Base-by-base conservation (phyloP, 2,113 vertebrate genomes). In the Leptodactylus fuscus region DNA sequence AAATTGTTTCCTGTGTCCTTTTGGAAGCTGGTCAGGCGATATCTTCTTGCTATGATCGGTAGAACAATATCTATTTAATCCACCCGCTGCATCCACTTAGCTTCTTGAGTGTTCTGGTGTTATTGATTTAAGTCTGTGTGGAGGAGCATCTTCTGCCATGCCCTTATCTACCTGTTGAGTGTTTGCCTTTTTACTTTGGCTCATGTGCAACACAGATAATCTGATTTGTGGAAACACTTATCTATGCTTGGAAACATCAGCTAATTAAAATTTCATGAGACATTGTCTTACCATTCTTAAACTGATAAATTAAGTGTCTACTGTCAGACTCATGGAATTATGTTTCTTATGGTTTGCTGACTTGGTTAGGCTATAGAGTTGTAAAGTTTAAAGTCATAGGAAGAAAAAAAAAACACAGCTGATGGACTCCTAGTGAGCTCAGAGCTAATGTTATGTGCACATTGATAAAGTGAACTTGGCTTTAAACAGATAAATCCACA, bases 1-100 rank as follows among this genome's bases (percentile, higher is more conserved):
- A 69, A 85, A 70, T 85, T 85, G 60, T 58, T 79, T 85, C 44
- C 53, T 78, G 58, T 85, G 83, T 85, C 74, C 60, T 85, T 38
- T 79, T 85, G 62, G 74, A 85, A 85, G 41, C 44, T 69, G 58
- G 73, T 32, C 62, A 70, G 74, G 75, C 83, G 41, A 49, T 55
- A 29, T 85, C 46, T 44, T 83, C 44, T 60, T 70, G 32, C n/a
- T 48, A 32, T 70, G 60, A 85, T 85, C 60, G 24, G 32, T 85
- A 70, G 60, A 24, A 24, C 60, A 55, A 67, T 27, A 70, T 78
- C 74, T 70, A 55, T 85, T 67, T 67, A 77, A 77, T 85, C 74
- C 60, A 34, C 38, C 5, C 29, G 60, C 46, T 70, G 75, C 83
- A 78, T 79, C n/a, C 62, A 79, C 83, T 85, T 79, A 55, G 29